phyloP scores from a whole-genome alignment of 2,888 invertebrate species.

The Chydorus sphaericus region DNA sequence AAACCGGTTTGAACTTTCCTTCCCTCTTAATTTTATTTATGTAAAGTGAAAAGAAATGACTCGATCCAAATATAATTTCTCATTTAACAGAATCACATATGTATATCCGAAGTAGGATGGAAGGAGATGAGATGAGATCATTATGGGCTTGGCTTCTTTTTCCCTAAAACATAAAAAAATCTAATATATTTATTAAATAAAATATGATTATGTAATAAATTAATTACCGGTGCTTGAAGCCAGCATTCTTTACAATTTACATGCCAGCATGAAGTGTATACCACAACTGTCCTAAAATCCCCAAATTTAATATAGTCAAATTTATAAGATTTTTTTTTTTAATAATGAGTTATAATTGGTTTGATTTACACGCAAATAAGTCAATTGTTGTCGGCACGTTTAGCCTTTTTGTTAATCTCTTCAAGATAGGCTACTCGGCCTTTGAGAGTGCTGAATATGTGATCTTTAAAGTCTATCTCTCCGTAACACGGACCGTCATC shows the following conservation, averaged over 20 bases:
- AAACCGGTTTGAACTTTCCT: no score
- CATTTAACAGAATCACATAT: constrained; percentile 46
- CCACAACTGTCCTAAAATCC: constrained; percentile 67
- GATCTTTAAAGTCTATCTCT: neutral
- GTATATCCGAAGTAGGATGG: constrained; percentile 73
- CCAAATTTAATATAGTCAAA: constrained; percentile 31
- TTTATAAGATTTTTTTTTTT: constrained; percentile 4
- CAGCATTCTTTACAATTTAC: constrained; percentile 82
- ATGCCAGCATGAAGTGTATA: constrained; percentile 92
- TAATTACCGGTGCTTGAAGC: constrained; percentile 49
- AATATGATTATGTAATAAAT: neutral
- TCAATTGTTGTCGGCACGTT: constrained; percentile 61
- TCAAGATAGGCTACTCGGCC: constrained; percentile 61
- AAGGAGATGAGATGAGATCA: constrained; percentile 82
- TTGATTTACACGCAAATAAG: constrained; percentile 65
- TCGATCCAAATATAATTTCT: neutral
- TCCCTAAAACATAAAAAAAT: constrained; percentile 37
- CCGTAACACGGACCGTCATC: neutral
- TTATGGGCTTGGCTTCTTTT: constrained; percentile 88
- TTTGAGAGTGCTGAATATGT: constrained; percentile 54
- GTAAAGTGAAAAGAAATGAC: no score
- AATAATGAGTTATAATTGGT: no score
- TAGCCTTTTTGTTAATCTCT: constrained; percentile 36
- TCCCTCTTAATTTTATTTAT: no score
- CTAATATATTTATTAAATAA: constrained; percentile 13